These are phyloP conservation scores for Anabacerthia variegaticeps DNA, from an alignment of 2,797 vertebrate genomes.

Conservation along the genomic window DNA sequence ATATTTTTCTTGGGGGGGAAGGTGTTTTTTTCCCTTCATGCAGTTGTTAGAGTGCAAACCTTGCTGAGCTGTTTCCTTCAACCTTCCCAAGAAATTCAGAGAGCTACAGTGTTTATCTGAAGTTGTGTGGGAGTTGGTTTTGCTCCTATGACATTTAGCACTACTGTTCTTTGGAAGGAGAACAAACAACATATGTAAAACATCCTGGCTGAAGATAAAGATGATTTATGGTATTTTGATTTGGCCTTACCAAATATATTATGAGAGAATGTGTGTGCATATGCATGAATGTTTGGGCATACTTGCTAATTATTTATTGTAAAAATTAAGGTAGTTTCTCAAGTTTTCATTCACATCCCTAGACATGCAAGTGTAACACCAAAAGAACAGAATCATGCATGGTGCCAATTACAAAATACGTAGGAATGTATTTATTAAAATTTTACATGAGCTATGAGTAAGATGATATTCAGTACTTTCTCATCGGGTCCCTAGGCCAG, in stretches of 20 bases:
- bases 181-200: neutral
- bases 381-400: neutral
- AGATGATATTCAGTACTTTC: neutral
- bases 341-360: neutral
- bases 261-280: neutral
- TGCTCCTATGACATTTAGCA: slow-evolving; percentile 26
- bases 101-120: neutral
- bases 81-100: neutral
- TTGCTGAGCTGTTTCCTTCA: neutral
- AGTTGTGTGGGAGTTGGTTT: slow-evolving; percentile 4
- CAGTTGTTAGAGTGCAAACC: neutral
- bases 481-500: neutral
- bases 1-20: neutral
- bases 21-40: neutral
- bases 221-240: neutral
- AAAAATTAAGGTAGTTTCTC: neutral
- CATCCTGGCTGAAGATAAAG: neutral
- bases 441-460: neutral
- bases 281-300: neutral
- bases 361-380: neutral
- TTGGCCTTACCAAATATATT: neutral
- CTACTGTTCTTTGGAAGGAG: neutral
- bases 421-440: neutral
- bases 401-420: neutral
- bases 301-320: neutral